A percentile compares a stretch with the other conserved stretches of the same genome.
These are phyloP conservation scores for Pollenia griseotomentosa DNA, from an alignment of 2,888 invertebrate species.

Conservation along the genomic window DNA sequence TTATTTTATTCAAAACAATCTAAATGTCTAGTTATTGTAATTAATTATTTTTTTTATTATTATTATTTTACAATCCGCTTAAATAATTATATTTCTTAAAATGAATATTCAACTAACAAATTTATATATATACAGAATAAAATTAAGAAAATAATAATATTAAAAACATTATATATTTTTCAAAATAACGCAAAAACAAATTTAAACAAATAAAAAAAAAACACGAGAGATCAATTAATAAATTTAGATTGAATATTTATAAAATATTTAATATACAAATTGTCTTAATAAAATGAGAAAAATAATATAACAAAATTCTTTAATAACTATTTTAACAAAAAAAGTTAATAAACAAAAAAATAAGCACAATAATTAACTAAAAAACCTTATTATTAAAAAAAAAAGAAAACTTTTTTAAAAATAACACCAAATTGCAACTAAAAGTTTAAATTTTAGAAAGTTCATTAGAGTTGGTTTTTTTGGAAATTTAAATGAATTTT, in stretches of 20 bases:
- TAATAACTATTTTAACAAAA: constrained; percentile 71
- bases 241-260: constrained; percentile 61
- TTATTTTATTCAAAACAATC: constrained; percentile 36
- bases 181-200: constrained; percentile 40
- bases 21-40: constrained; percentile 65
- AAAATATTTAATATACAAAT: constrained; percentile 37
- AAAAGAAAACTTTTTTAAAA: constrained; percentile 13
- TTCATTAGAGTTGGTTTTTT: not conserved
- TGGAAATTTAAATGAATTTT: not conserved
- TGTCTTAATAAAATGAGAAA: constrained; percentile 75
- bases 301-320: constrained; percentile 62
- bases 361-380: constrained; percentile 62
- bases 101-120: constrained; percentile 19
- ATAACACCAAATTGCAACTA: constrained; percentile 49
- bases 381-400: constrained; percentile 1
- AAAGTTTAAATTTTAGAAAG: constrained; percentile 1
- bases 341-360: constrained; percentile 34
- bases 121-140: constrained; percentile 34
- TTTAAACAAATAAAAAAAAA: constrained; percentile 49
- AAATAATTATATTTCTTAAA: not conserved
- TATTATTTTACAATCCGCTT: constrained; percentile 11
- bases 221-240: constrained; percentile 69
- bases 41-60: constrained; percentile 56
- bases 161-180: constrained; percentile 57
- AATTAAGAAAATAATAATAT: constrained; percentile 14